Conservation (phyloP, 1,140 invertebrate genomes). For the Lethrus apterus region DNA sequence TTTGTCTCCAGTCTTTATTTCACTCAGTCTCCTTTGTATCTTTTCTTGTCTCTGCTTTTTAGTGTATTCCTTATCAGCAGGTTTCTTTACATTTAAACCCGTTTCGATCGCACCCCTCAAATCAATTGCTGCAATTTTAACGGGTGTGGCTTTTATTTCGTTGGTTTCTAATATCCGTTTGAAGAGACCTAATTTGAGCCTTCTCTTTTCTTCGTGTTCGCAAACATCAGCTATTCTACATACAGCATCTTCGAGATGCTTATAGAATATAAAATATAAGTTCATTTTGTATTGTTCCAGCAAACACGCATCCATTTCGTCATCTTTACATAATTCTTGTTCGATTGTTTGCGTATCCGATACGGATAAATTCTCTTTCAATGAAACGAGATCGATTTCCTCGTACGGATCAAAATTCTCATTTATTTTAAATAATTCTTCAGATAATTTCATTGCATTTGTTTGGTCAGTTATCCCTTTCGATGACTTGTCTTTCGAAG, state of each 20-base stretch:
- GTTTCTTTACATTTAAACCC: too few species aligned
- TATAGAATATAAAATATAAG: constrained; percentile 5
- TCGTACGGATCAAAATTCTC: too few species aligned
- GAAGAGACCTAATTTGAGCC: background rate
- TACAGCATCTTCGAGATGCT: background rate
- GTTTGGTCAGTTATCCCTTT: too few species aligned
- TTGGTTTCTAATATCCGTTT: constrained; percentile 2
- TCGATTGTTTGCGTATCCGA: background rate
- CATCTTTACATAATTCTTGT: background rate
- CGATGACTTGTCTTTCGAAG: background rate
- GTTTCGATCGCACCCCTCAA: too few species aligned
- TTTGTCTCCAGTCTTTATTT: too few species aligned
- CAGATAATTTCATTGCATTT: too few species aligned
- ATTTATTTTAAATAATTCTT: too few species aligned
- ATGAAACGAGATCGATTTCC: too few species aligned
- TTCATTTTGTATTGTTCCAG: constrained; percentile 5
- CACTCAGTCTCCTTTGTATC: too few species aligned
- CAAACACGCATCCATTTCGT: background rate
- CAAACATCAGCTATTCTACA: background rate
- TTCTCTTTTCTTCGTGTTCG: background rate
- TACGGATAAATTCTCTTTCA: too few species aligned
- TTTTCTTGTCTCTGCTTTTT: too few species aligned
- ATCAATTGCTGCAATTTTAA: constrained; percentile 3
- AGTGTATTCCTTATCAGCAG: too few species aligned
- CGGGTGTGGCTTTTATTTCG: background rate